A percentile compares a stretch with the other conserved stretches of the same genome.
Conservation (phyloP, 2,113 vertebrate species). For the Colinus virginianus region DNA sequence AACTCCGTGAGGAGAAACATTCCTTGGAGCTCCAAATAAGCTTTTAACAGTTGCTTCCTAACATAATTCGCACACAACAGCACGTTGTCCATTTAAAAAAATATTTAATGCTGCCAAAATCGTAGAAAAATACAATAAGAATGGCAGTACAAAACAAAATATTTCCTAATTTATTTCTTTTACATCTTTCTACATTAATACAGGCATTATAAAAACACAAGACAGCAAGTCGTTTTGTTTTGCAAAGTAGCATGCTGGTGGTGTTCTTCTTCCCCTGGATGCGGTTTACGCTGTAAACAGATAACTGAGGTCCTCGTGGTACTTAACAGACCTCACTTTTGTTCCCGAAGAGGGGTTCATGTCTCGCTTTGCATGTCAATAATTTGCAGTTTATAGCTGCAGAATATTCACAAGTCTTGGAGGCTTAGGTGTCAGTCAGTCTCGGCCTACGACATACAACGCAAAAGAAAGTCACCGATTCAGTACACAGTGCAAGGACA, state of each 20-base stretch:
- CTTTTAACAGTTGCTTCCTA: slow-evolving; percentile 35
- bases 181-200: slow-evolving; percentile 82
- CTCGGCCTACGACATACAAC: slow-evolving; percentile 88
- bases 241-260: slow-evolving; percentile 82
- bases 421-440: slow-evolving; percentile 86
- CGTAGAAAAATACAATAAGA: slow-evolving; percentile 87
- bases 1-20: background rate
- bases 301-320: slow-evolving; percentile 79
- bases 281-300: slow-evolving; percentile 87
- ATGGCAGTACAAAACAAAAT: slow-evolving; percentile 86
- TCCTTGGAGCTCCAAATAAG: background rate
- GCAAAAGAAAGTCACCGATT: slow-evolving; percentile 85
- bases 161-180: slow-evolving; percentile 81
- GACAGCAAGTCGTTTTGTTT: slow-evolving; percentile 73
- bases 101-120: slow-evolving; percentile 89
- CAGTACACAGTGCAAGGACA: slow-evolving; percentile 69
- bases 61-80: slow-evolving; percentile 75
- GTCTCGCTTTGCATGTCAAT: slow-evolving; percentile 84
- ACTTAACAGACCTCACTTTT: slow-evolving; percentile 80
- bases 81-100: slow-evolving; percentile 79
- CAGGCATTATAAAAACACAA: slow-evolving; percentile 79
- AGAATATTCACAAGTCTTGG: slow-evolving; percentile 83
- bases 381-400: slow-evolving; percentile 84
- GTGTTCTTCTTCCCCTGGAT: slow-evolving; percentile 81
- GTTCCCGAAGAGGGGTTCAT: slow-evolving; percentile 80